Evolutionary conservation across 2,113 vertebrate genomes (phyloP).

Genomic region (Varanus salvator): DNA sequence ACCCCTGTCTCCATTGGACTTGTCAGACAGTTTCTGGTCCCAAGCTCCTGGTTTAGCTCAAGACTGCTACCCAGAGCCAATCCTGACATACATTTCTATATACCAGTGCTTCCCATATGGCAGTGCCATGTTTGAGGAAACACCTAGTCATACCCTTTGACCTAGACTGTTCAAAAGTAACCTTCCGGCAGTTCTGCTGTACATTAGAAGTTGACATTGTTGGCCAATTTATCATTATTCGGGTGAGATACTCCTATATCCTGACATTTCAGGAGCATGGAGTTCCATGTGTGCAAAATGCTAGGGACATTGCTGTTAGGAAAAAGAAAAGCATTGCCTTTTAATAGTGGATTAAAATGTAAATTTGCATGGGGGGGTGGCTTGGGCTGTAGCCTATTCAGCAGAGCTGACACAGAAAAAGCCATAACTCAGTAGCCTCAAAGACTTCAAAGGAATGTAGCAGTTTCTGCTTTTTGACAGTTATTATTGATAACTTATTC

Average conservation of each 20-base stretch:
- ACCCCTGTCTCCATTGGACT: background rate
- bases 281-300: background rate
- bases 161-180: background rate
- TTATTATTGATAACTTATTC: background rate
- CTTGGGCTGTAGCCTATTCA: background rate
- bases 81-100: background rate
- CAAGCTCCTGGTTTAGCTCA: background rate
- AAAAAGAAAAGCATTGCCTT: background rate
- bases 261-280: background rate
- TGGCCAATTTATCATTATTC: background rate
- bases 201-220: background rate
- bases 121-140: background rate
- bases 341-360: background rate
- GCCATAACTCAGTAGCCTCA: background rate
- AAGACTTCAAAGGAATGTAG: background rate
- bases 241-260: background rate
- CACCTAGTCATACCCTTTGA: background rate
- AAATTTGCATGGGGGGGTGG: background rate
- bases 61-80: background rate
- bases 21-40: background rate
- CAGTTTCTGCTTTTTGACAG: background rate
- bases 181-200: background rate
- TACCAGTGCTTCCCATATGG: background rate
- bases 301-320: background rate
- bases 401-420: background rate